These are phyloP conservation scores for Bombus picipes DNA, from an alignment of 1,140 invertebrate genomes.

Conservation along the genomic window DNA sequence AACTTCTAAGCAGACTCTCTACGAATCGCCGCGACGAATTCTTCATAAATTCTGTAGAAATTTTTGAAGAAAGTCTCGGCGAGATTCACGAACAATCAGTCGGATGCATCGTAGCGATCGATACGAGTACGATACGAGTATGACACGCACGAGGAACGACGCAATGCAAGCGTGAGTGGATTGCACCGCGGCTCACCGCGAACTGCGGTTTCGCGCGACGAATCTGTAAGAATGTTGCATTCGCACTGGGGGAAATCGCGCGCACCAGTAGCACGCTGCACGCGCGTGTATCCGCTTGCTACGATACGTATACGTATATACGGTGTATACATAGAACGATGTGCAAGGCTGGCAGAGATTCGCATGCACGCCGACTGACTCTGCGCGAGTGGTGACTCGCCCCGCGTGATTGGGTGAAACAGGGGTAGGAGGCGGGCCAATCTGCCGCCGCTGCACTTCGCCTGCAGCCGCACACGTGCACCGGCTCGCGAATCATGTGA, in stretches of 20 bases:
- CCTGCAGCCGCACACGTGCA: conserved; percentile 52
- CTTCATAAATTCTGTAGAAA: too few relatives aligned
- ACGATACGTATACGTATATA: background rate
- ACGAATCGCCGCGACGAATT: too few relatives aligned
- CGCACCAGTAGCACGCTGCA: conserved; percentile 38
- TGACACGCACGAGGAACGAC: background rate
- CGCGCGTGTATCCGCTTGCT: conserved; percentile 33
- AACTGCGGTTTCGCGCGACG: conserved; percentile 60
- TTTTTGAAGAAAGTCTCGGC: background rate
- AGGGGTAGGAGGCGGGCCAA: conserved; percentile 55
- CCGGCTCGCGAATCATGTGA: conserved; percentile 26
- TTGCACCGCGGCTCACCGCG: conserved; percentile 61
- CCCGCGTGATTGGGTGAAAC: conserved; percentile 64
- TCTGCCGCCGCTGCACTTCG: conserved; percentile 44
- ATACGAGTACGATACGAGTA: background rate
- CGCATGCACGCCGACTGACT: conserved; percentile 64
- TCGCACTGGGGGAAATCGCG: conserved; percentile 49
- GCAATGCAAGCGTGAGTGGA: conserved; percentile 23
- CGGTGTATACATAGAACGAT: background rate
- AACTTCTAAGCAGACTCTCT: too few relatives aligned
- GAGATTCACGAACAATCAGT: background rate
- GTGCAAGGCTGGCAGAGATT: conserved; percentile 64
- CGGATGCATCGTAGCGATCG: background rate
- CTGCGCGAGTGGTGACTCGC: conserved; percentile 49
- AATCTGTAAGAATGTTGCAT: conserved; percentile 39